Evolutionary conservation across 2,113 vertebrate species (phyloP).

Genomic region (Neotragus pygmaeus): DNA sequence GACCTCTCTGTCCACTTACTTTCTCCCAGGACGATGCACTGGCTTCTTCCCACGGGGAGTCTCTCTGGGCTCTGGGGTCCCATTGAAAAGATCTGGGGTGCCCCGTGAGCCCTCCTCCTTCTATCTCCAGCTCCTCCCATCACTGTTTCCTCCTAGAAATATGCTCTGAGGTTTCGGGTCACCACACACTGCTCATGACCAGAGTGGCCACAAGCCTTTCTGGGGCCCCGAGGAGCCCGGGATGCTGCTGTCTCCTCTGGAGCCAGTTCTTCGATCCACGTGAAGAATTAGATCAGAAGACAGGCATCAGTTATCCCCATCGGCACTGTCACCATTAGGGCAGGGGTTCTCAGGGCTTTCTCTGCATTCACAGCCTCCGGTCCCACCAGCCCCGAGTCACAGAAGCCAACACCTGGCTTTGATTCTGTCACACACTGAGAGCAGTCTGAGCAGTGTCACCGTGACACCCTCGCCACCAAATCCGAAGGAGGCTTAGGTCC

Average conservation of each 20-base stretch:
- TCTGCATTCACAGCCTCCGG: too few relatives aligned
- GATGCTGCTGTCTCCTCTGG: too few relatives aligned
- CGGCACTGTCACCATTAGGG: neutral
- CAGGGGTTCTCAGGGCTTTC: neutral
- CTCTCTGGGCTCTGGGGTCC: neutral
- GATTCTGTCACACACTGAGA: neutral
- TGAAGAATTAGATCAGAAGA: neutral
- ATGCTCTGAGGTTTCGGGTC: rapidly evolving
- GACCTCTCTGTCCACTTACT: neutral
- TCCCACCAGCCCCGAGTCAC: neutral
- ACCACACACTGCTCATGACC: rapidly evolving
- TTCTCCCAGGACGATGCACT: neutral
- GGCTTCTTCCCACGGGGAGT: rapidly evolving
- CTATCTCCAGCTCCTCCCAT: neutral
- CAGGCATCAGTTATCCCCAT: rapidly evolving
- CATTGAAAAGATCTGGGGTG: rapidly evolving
- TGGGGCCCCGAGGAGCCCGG: rapidly evolving
- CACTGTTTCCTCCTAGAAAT: neutral
- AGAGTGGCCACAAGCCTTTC: rapidly evolving
- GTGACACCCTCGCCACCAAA: neutral
- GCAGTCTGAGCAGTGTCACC: neutral
- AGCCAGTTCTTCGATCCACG: rapidly evolving
- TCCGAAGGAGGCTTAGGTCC: neutral
- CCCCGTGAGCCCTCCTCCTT: neutral
- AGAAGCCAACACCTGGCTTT: too few relatives aligned